Base-by-base conservation (phyloP, 2,888 invertebrate species). In the Allacma fusca region DNA sequence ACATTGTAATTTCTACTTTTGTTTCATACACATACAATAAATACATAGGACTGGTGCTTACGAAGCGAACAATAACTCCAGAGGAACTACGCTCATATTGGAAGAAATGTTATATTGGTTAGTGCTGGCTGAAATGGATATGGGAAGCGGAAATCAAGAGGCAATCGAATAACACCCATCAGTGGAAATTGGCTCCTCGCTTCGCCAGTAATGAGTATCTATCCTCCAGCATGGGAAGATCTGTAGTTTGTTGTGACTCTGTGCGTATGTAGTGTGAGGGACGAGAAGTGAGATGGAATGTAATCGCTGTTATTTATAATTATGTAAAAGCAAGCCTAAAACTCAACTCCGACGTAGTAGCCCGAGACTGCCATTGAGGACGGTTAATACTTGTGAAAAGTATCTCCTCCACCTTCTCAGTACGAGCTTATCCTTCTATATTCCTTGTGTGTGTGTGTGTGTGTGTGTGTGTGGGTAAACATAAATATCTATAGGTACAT, bases 141-240 rank as follows among this genome's bases (percentile, higher is more conserved):
- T 79, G 77, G 79, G 79, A 80, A 80, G 70, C 80, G 80, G 80
- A 80, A 80, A 80, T 80, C 80, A 80, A 80, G 79, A 79, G 80
- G 80, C 78, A 77, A 79, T 80, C 79, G 76, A 79, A 79, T 78
- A 78, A 80, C 78, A 80, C 80, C 79, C 79, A 79, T 80, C 80
- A 80, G 75, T 80, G 78, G 80, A 80, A 80, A 80, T 80, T 80
- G 80, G 74, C 79, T 80, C 69, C 73, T 75, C 75, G 80, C 75
- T 80, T 76, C 44, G 74, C 75, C 74, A 68, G 78, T 80, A 79
- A 80, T 80, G 79, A 80, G 79, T 80, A 74, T 73, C 77, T 71
- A 4, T 57, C 50, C 24, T 1, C 44, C 70, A 21, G 23, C 29
- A 68, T 34, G 40, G 7, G 16, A 21, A 40, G 40, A 5, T 40